Evolutionary conservation across 53 echinoderm and acorn worm genomes (phyloP).

Genomic region (Holothuria leucospilota): DNA sequence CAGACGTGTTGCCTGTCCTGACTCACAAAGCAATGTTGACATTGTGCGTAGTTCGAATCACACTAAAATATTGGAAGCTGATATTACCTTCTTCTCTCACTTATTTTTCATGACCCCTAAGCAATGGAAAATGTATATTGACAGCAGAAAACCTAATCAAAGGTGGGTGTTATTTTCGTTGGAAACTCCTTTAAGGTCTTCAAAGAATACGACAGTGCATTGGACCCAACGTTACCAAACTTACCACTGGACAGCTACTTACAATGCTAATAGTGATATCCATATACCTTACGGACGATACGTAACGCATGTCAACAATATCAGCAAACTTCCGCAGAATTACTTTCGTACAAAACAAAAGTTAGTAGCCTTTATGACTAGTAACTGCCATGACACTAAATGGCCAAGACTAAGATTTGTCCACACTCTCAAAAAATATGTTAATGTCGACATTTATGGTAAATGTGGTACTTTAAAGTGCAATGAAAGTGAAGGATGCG

Average conservation of each 20-base stretch:
- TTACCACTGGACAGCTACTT: constrained; percentile 17
- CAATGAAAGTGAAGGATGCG: constrained; percentile 10
- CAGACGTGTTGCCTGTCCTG: constrained; percentile 10
- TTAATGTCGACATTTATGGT: constrained; percentile 17
- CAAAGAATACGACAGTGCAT: constrained; percentile 17
- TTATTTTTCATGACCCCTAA: background rate
- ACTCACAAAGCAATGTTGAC: background rate
- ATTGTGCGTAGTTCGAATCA: constrained; percentile 33
- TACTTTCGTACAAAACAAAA: constrained; percentile 26
- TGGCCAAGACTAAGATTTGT: constrained; percentile 46
- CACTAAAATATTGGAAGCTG: background rate
- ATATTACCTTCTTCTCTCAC: constrained; percentile 48
- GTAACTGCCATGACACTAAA: constrained; percentile 46
- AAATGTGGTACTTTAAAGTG: constrained; percentile 35
- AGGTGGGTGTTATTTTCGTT: constrained; percentile 36
- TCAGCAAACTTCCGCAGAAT: background rate
- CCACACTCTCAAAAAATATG: constrained; percentile 6
- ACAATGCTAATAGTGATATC: constrained; percentile 28
- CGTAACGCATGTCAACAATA: background rate
- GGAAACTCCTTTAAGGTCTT: constrained; percentile 31
- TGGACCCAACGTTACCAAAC: constrained; percentile 16
- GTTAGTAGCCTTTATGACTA: constrained; percentile 32
- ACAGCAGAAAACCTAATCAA: constrained; percentile 23
- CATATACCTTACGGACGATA: constrained; percentile 36
- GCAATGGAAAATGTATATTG: constrained; percentile 14